phyloP scores from a whole-genome alignment of 2,888 invertebrate genomes.

The Marronus borbonicus region DNA sequence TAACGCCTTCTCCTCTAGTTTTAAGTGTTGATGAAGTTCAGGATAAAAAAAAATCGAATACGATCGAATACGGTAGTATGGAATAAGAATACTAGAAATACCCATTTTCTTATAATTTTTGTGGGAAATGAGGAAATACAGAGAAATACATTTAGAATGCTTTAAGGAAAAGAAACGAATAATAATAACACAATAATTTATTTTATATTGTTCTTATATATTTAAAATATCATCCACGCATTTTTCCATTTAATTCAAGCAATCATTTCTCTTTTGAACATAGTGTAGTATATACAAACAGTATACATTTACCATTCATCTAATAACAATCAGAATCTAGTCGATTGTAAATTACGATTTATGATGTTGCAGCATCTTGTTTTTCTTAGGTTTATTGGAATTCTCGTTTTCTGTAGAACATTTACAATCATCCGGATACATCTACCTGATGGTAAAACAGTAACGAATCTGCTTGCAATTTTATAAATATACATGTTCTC shows the following conservation, averaged over 20 bases:
- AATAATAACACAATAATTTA: constrained; percentile 56
- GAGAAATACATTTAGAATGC: no score
- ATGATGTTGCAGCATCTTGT: constrained; percentile 27
- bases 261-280: constrained; percentile 59
- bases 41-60: no score
- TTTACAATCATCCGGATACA: constrained; percentile 12
- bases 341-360: constrained; percentile 59
- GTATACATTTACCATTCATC: constrained; percentile 60
- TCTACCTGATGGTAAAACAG: constrained; percentile 18
- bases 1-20: no score
- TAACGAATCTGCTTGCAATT: constrained; percentile 16
- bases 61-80: no score
- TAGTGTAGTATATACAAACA: constrained; percentile 63
- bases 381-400: not conserved
- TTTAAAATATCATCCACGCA: constrained; percentile 66
- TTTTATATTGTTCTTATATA: constrained; percentile 61
- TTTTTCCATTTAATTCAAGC: constrained; percentile 61
- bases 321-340: constrained; percentile 59
- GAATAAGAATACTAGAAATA: no score
- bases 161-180: constrained; percentile 33
- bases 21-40: no score
- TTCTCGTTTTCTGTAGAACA: not conserved
- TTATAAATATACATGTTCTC: not conserved
- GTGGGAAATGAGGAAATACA: no score
- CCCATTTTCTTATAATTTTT: no score